Conservation (phyloP, 2,888 invertebrate species). For the Brachyopa scutellaris region DNA sequence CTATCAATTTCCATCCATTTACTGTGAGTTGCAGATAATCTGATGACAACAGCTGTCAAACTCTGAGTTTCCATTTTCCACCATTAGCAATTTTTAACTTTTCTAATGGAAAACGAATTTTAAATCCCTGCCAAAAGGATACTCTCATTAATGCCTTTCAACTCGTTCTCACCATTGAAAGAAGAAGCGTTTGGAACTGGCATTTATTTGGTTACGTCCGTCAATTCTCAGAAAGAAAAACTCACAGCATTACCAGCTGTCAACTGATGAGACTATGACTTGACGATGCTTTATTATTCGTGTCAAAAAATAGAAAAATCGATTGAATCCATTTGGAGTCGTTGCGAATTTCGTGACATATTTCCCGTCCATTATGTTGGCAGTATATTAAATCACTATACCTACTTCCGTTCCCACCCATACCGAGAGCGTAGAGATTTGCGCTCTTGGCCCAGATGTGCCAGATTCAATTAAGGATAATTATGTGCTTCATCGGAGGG, state of each 20-base stretch:
- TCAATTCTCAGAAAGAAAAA: not conserved
- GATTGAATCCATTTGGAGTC: constrained; percentile 19
- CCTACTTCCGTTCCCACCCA: not conserved
- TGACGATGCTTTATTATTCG: not conserved
- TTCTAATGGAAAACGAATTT: constrained; percentile 36
- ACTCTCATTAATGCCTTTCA: constrained; percentile 50
- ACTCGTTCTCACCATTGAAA: not conserved
- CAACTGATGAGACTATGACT: constrained; percentile 25
- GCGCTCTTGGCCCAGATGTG: constrained; percentile 63
- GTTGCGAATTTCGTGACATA: constrained; percentile 39
- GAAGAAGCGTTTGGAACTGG: not conserved
- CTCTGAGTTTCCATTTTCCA: constrained; percentile 6
- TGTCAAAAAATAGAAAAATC: constrained; percentile 1
- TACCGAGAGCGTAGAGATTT: constrained; percentile 14
- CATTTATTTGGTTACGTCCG: constrained; percentile 12
- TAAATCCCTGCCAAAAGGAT: constrained; percentile 48
- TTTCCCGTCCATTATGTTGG: constrained; percentile 42
- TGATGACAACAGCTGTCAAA: constrained; percentile 48
- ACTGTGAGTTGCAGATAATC: constrained; percentile 24
- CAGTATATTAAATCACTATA: constrained; percentile 43
- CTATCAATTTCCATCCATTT: constrained; percentile 25
- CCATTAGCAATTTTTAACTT: constrained; percentile 22
- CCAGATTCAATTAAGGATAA: constrained; percentile 71
- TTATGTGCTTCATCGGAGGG: constrained; percentile 72
- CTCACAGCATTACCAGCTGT: constrained; percentile 3